phyloP scores from a whole-genome alignment of 2,888 invertebrate genomes.

The Galeruca laticollis region DNA sequence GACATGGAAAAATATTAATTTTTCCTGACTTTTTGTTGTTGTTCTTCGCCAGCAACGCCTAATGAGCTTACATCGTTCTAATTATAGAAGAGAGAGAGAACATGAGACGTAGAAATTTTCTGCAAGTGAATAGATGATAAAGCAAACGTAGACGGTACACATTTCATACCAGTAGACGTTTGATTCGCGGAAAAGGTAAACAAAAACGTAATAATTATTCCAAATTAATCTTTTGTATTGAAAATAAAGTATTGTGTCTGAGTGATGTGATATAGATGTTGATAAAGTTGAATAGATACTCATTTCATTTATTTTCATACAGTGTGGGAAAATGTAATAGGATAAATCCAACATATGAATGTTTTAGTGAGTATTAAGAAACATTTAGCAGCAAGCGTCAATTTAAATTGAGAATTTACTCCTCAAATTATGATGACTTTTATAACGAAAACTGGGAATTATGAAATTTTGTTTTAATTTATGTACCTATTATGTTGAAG shows the following conservation, averaged over 20 bases:
- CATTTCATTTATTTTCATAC: not conserved
- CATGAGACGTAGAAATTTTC: slow-evolving; percentile 53
- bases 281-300: not conserved
- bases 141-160: slow-evolving; percentile 42
- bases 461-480: no score
- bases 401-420: not conserved
- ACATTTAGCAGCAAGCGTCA: not conserved
- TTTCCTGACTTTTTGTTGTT: slow-evolving; percentile 14
- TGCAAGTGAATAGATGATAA: slow-evolving; percentile 54
- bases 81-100: slow-evolving; percentile 43
- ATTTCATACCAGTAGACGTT: slow-evolving; percentile 19
- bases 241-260: not conserved
- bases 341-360: no score
- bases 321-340: not conserved
- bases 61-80: slow-evolving; percentile 37
- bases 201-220: slow-evolving; percentile 8
- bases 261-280: not conserved
- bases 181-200: slow-evolving; percentile 20
- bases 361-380: not conserved
- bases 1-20: not conserved
- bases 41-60: slow-evolving; percentile 15
- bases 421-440: no score
- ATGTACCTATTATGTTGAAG: no score
- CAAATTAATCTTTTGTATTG: not conserved
- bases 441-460: no score